A percentile compares a stretch with the other conserved stretches of the same genome.
Evolutionary conservation across 2,888 invertebrate species (phyloP).

Genomic region (Hirtodrosophila trivittata): DNA sequence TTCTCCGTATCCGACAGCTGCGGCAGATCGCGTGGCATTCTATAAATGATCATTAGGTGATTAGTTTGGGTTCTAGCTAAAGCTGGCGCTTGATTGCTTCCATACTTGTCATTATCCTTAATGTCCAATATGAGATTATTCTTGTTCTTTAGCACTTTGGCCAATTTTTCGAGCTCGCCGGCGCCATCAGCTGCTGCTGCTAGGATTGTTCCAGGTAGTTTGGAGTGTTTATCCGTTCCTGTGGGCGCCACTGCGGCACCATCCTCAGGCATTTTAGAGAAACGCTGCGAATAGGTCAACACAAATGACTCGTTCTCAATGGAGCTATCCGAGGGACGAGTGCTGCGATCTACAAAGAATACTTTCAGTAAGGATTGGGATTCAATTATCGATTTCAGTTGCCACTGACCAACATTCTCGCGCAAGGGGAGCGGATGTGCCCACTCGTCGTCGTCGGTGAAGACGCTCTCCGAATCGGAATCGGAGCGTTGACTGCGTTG

Average conservation of each 20-base stretch:
- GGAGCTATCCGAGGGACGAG: slow-evolving; percentile 86
- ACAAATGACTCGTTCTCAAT: slow-evolving; percentile 86
- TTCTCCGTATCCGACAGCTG: slow-evolving; percentile 84
- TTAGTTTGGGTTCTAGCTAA: too few species aligned
- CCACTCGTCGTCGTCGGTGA: slow-evolving; percentile 89
- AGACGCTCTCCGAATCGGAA: slow-evolving; percentile 88
- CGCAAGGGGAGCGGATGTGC: slow-evolving; percentile 85
- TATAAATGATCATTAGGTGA: too few species aligned
- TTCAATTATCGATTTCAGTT: too few species aligned
- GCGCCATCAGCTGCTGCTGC: slow-evolving; percentile 85
- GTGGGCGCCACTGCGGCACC: slow-evolving; percentile 24
- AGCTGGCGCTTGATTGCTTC: too few species aligned
- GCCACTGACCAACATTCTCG: slow-evolving; percentile 80
- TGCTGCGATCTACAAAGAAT: slow-evolving; percentile 81
- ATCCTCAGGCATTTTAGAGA: slow-evolving; percentile 85
- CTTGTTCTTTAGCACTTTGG: slow-evolving; percentile 86
- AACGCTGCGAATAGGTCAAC: slow-evolving; percentile 86
- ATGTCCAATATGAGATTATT: slow-evolving; percentile 81
- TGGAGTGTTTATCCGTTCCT: slow-evolving; percentile 27
- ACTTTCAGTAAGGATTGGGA: not conserved
- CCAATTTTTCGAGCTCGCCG: slow-evolving; percentile 64
- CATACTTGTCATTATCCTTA: slow-evolving; percentile 83
- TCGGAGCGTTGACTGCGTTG: slow-evolving; percentile 84
- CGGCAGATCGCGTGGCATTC: slow-evolving; percentile 80
- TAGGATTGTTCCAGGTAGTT: slow-evolving; percentile 74